Base-by-base conservation (phyloP, 1,140 invertebrate genomes). In the Diachasma alloeum region DNA sequence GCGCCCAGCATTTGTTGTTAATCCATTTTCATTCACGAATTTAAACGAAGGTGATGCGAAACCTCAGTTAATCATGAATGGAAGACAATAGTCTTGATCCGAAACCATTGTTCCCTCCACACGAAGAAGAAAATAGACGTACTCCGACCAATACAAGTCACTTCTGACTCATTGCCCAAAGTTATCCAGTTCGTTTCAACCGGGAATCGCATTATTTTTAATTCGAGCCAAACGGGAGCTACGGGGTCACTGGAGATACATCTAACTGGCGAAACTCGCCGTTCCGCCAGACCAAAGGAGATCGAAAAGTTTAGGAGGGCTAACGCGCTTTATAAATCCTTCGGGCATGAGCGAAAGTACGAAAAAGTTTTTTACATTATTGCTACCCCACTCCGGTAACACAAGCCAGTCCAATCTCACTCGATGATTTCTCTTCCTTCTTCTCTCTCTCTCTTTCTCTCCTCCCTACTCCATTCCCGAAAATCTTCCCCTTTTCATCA, bases 221-320 rank as follows among this genome's bases (percentile, higher is more conserved):
- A 63, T 63, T 63, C 59, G 59, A 63, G 59, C 19, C 22, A 31
- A 63, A 63, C 59, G 59, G 19, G 59, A 63, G 22, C 19, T 26
- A 63, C 59, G 59, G 59, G 59, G 59, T 63, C 59, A 63, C 59
- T 3, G 59, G 0, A 26, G 59, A 63, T 63, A 63, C 22, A 63
- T 63, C 59, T 26, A 63, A 63, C 19, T 1, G 11, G 59, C 5
- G 22, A 26, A 63, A 63, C 22, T 63, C 24, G 3, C 10, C 53
- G 53, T 59, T 59, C n/a, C 53, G 53, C 22, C 24, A 26, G 24
- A 63, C 44, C 17, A n/a, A 36, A 36, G 42, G 42, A 75, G 74
- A 76, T 76, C 74, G 74, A 76, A 71, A 76, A 76, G 74, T 76
- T 76, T 76, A 8, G 19, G 22, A 37, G 69, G 46, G 36, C 48